Base-by-base conservation (phyloP, 2,888 invertebrate genomes). In the Elegia similella region DNA sequence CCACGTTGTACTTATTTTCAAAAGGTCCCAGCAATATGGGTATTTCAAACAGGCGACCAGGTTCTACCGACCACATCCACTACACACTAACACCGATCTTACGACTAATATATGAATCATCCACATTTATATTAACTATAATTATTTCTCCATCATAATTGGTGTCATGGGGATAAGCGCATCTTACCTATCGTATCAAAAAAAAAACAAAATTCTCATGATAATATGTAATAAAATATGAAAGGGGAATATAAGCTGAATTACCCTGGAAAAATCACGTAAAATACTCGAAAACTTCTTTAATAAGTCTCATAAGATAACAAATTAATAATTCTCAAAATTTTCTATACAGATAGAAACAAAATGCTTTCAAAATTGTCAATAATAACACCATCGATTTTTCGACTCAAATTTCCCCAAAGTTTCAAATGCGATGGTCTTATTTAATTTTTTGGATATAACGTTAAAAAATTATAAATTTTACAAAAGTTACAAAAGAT, bases 41-140 rank as follows among this genome's bases (percentile, higher is more conserved):
- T 23, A 23, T 58, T 56, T 54, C 56, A 50, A 59, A 58, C 54
- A 68, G 69, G 71, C 71, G 69, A 68, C 64, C 67, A 73, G 72
- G 72, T 69, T 71, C 86, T 88, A 88, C 87, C 88, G 88, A 89
- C 88, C 90, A 86, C 81, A 75, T 78, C 73, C 65, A 80, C 88
- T 90, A 88, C 73, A 68, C 66, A 67, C 88, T 88, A 90, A 90
- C 90, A 90, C 75, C 86, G 66, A 88, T 66, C 72, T 73, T 77
- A 86, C 54, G 16, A 59, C 73, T 84, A 83, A 68, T 66, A 73
- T 73, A 80, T 65, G 70, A 76, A 70, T 71, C 59, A 67, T 66
- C 65, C 68, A 68, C 68, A 63, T 64, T 66, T 71, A 68, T 69
- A 70, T 67, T 79, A 72, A 69, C 72, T 77, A 76, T 71, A 56